Percentiles rank a stretch among this genome's conserved stretches.
These are phyloP conservation scores for Echinarachnius parma DNA, from an alignment of 53 echinoderm and acorn worm genomes.

Conservation along the genomic window DNA sequence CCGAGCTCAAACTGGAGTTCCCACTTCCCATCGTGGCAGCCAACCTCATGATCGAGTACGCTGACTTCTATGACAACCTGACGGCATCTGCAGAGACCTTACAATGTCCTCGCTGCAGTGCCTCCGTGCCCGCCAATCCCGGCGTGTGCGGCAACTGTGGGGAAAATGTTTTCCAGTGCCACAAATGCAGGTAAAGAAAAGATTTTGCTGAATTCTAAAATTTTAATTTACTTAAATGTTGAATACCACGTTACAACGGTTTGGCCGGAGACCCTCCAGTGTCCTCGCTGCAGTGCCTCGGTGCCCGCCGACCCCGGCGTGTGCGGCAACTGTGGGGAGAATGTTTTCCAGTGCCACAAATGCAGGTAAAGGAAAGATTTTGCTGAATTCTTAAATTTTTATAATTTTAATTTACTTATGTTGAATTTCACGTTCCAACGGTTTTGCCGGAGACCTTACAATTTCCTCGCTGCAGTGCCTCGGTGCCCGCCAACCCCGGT, in stretches of 20 bases:
- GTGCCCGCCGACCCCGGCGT: constrained; percentile 97
- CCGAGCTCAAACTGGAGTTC: constrained; percentile 96
- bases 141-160: constrained; percentile 98
- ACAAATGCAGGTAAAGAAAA: constrained; percentile 98
- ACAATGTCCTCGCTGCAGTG: constrained; percentile 99
- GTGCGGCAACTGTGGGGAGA: constrained; percentile 97
- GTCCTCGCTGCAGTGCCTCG: constrained; percentile 96
- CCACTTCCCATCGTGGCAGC: constrained; percentile 92
- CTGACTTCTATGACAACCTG: constrained; percentile 98
- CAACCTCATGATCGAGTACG: constrained; percentile 97
- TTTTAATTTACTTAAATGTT: no score
- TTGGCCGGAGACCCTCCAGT: constrained; percentile 90
- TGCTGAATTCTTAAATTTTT: no score
- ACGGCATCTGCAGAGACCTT: constrained; percentile 93
- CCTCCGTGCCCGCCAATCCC: constrained; percentile 93
- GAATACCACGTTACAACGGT: no score
- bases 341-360: constrained; percentile 99
- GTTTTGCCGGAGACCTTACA: no score
- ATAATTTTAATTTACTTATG: no score
- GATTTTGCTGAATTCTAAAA: no score
- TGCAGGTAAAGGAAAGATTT: no score
- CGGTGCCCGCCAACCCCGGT: not conserved
- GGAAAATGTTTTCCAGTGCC: constrained; percentile 98
- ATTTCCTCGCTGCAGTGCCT: no score
- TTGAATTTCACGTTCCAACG: no score